Percentiles rank a stretch among this genome's conserved stretches.
Conservation (phyloP, 2,888 invertebrate species). For the Pheosia gnoma region DNA sequence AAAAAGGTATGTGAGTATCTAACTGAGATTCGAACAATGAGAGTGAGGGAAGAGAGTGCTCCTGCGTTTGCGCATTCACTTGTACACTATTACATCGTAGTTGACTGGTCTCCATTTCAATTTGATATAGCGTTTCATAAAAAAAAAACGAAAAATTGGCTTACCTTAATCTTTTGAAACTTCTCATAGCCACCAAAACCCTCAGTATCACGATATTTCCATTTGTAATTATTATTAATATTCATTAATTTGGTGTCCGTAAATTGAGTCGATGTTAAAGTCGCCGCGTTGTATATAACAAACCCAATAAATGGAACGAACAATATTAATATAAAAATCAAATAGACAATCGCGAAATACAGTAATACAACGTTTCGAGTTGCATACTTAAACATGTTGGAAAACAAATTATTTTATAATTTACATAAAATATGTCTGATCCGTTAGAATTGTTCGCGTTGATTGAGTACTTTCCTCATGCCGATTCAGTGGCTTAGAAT, state of each 20-base stretch:
- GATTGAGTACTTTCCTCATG: no score
- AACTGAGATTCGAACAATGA: no score
- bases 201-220: constrained; percentile 29
- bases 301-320: not conserved
- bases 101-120: not conserved
- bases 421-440: no score
- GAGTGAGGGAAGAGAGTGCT: no score
- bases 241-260: not conserved
- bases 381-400: not conserved
- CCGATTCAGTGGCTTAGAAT: no score
- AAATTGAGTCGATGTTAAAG: not conserved
- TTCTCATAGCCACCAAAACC: constrained; percentile 35
- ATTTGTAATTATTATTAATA: not conserved
- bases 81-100: no score
- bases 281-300: not conserved
- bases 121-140: no score
- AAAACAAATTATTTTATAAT: no score
- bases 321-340: not conserved
- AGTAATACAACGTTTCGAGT: not conserved
- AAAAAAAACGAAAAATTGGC: constrained; percentile 7
- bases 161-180: constrained; percentile 46
- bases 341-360: not conserved
- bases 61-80: no score
- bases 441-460: no score
- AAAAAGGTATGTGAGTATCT: no score